phyloP scores from a whole-genome alignment of 2,797 vertebrate genomes.

The Brachyalestes nurse region DNA sequence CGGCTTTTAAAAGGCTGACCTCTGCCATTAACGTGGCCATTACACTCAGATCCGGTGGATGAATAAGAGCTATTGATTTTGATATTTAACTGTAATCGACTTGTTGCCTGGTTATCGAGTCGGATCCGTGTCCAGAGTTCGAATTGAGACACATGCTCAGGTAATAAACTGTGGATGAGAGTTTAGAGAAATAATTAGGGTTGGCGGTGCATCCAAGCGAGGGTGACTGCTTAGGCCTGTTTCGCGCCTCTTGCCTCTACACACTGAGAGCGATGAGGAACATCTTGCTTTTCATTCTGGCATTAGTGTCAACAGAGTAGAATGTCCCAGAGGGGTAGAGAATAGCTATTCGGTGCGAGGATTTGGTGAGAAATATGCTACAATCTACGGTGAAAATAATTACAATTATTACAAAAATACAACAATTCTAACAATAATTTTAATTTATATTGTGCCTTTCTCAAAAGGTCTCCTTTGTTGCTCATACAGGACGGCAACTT shows the following conservation, averaged over 20 bases:
- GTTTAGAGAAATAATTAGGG: slow-evolving; percentile 32
- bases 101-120: slow-evolving; percentile 24
- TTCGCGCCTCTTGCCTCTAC: neutral
- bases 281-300: no score
- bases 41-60: slow-evolving; percentile 18
- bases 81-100: slow-evolving; percentile 39
- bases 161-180: slow-evolving; percentile 15
- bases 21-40: slow-evolving; percentile 5
- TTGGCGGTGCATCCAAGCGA: neutral
- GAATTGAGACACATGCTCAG: slow-evolving; percentile 23
- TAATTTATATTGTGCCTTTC: no score
- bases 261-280: no score
- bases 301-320: neutral
- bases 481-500: no score
- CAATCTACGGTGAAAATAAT: no score
- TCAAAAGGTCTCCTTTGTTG: no score
- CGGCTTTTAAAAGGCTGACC: slow-evolving; percentile 21
- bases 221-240: neutral
- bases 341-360: no score
- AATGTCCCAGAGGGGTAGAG: no score
- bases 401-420: no score
- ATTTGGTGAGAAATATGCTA: no score
- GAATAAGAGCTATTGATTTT: slow-evolving; percentile 47
- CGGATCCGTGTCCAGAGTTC: slow-evolving; percentile 14
- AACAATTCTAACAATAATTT: no score